These are phyloP conservation scores for Melanocharis versteri DNA, from an alignment of 2,113 vertebrate genomes.

Conservation along the genomic window DNA sequence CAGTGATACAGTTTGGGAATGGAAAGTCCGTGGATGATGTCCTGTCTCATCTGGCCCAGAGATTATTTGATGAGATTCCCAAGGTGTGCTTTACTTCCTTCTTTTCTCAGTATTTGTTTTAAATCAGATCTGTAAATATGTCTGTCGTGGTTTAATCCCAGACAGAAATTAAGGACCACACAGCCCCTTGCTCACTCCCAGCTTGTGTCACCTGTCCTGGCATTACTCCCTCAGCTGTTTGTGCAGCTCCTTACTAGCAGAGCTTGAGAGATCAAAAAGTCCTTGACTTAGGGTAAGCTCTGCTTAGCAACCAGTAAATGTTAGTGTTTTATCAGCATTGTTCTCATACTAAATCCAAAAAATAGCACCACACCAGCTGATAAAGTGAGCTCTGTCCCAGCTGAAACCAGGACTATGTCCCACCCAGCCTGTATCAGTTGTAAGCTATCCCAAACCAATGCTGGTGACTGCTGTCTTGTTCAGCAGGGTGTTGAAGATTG, in stretches of 20 bases:
- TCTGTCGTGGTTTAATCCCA: neutral
- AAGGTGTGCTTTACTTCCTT: slow-evolving; percentile 72
- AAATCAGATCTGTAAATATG: neutral
- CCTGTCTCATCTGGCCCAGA: slow-evolving; percentile 90
- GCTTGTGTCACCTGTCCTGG: neutral
- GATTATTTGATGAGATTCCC: slow-evolving; percentile 90
- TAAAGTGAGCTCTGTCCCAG: neutral
- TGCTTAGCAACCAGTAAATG: neutral
- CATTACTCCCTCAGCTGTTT: neutral
- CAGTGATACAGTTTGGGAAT: slow-evolving; percentile 83
- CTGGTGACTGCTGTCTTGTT: neutral
- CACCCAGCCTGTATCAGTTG: neutral
- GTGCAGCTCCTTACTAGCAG: neutral
- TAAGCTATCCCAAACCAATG: neutral
- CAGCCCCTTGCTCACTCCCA: neutral
- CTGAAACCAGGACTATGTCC: neutral
- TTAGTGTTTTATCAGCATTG: neutral
- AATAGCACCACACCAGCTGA: neutral
- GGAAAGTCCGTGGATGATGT: slow-evolving; percentile 89
- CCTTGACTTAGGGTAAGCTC: neutral
- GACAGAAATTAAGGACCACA: neutral
- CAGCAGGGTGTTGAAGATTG: neutral
- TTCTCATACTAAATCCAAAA: neutral
- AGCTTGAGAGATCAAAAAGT: neutral
- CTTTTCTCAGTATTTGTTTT: neutral